Evolutionary conservation across 2,888 invertebrate genomes (phyloP).

Genomic region (Polymixis lichenea): DNA sequence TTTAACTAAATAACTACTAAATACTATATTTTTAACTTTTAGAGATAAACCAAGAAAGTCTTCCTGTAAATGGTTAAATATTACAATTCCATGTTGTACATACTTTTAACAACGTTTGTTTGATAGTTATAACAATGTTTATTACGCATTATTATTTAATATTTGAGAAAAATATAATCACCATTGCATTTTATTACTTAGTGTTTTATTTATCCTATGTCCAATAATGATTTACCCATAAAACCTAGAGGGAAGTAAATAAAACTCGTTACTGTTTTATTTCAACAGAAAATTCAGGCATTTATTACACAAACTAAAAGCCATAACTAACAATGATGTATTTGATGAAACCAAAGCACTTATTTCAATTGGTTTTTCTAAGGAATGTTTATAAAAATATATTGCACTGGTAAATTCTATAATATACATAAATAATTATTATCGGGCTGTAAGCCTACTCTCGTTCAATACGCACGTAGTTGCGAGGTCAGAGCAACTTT

Average conservation of each 20-base stretch:
- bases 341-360: slow-evolving; percentile 52
- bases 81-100: slow-evolving; percentile 81
- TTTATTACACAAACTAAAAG: slow-evolving; percentile 48
- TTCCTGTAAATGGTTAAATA: slow-evolving; percentile 61
- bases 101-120: slow-evolving; percentile 84
- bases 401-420: slow-evolving; percentile 45
- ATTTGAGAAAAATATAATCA: slow-evolving; percentile 88
- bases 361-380: slow-evolving; percentile 7
- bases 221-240: background rate
- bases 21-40: slow-evolving; percentile 18
- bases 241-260: slow-evolving; percentile 14
- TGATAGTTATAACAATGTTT: slow-evolving; percentile 84
- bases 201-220: slow-evolving; percentile 72
- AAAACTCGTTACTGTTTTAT: slow-evolving; percentile 66
- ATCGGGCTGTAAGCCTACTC: slow-evolving; percentile 3
- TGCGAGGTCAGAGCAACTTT: background rate
- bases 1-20: slow-evolving; percentile 14
- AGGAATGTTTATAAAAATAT: slow-evolving; percentile 59
- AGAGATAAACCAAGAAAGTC: slow-evolving; percentile 37
- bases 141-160: slow-evolving; percentile 85
- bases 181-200: slow-evolving; percentile 85
- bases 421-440: slow-evolving; percentile 8
- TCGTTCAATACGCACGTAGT: background rate
- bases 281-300: slow-evolving; percentile 69
- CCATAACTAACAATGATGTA: slow-evolving; percentile 53